Conservation (phyloP, 2,888 invertebrate species). For the Harmothoe impar region DNA sequence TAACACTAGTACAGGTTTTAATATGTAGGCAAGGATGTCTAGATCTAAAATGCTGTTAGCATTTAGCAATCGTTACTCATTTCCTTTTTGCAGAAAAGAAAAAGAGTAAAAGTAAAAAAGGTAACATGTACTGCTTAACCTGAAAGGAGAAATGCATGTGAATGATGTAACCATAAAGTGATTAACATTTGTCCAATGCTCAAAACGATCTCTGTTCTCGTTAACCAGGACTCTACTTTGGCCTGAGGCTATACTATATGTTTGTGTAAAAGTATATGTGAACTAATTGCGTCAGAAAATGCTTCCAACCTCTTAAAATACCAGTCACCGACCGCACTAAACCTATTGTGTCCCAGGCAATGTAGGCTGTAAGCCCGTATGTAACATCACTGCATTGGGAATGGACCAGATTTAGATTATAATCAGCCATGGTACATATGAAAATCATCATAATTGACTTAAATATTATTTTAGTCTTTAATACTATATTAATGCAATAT, state of each 20-base stretch:
- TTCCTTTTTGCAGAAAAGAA: slow-evolving; percentile 54
- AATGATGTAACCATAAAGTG: neutral
- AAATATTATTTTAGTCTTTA: too few species aligned
- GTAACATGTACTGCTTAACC: slow-evolving; percentile 26
- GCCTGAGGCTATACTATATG: slow-evolving; percentile 20
- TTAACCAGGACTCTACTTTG: neutral
- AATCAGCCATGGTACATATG: too few species aligned
- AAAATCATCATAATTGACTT: too few species aligned
- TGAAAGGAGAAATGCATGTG: neutral
- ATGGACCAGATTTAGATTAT: too few species aligned
- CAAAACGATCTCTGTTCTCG: neutral
- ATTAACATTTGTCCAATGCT: slow-evolving; percentile 38
- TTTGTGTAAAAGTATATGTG: neutral
- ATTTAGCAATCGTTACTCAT: slow-evolving; percentile 32
- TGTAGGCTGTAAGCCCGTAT: neutral
- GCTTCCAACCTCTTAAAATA: neutral
- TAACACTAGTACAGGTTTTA: too few species aligned
- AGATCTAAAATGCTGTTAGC: neutral
- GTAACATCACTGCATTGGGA: neutral
- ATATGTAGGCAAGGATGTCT: neutral
- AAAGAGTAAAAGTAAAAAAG: slow-evolving; percentile 55
- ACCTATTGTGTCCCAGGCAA: neutral
- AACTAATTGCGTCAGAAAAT: neutral
- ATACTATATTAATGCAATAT: too few species aligned
- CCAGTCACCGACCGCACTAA: neutral